Percentiles rank a stretch among this genome's conserved stretches.
phyloP scores from a whole-genome alignment of 2,797 vertebrate genomes.

The Nannoperca obscura region DNA sequence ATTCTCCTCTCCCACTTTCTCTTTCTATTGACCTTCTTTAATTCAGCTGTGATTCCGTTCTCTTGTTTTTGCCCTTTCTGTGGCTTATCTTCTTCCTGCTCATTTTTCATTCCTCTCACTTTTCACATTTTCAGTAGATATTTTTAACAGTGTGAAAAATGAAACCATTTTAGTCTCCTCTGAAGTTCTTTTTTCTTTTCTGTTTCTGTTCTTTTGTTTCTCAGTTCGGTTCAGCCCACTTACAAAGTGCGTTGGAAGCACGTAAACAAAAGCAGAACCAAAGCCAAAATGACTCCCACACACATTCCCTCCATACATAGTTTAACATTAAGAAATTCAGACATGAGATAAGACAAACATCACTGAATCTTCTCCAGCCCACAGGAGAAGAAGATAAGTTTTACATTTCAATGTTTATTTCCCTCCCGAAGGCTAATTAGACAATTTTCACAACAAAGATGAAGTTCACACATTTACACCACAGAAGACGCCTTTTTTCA shows the following conservation, averaged over 20 bases:
- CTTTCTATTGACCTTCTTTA: constrained; percentile 57
- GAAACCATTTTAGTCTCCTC: constrained; percentile 28
- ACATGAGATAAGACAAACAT: constrained; percentile 18
- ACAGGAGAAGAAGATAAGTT: constrained; percentile 28
- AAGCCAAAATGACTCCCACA: constrained; percentile 44
- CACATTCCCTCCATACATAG: not conserved
- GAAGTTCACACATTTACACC: constrained; percentile 30
- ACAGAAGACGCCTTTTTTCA: constrained; percentile 5
- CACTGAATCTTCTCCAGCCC: constrained; percentile 23
- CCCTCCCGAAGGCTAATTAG: constrained; percentile 25
- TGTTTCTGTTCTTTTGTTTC: constrained; percentile 23
- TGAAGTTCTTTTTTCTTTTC: not conserved
- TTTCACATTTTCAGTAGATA: constrained; percentile 46
- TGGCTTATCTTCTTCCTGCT: constrained; percentile 54
- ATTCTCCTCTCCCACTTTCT: constrained; percentile 35
- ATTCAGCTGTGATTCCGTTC: constrained; percentile 47
- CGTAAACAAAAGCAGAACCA: constrained; percentile 36
- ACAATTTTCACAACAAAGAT: constrained; percentile 23
- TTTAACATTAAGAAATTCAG: constrained; percentile 30
- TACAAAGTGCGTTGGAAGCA: constrained; percentile 28
- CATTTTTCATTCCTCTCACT: constrained; percentile 55
- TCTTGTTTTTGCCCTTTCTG: constrained; percentile 35
- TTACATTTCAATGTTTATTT: constrained; percentile 21
- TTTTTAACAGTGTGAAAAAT: constrained; percentile 56
- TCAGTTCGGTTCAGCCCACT: constrained; percentile 34